Evolutionary conservation across 2,113 vertebrate species (phyloP), one percentile per base, ranked within the genome.

Genomic region (Cottus gobio): DNA sequence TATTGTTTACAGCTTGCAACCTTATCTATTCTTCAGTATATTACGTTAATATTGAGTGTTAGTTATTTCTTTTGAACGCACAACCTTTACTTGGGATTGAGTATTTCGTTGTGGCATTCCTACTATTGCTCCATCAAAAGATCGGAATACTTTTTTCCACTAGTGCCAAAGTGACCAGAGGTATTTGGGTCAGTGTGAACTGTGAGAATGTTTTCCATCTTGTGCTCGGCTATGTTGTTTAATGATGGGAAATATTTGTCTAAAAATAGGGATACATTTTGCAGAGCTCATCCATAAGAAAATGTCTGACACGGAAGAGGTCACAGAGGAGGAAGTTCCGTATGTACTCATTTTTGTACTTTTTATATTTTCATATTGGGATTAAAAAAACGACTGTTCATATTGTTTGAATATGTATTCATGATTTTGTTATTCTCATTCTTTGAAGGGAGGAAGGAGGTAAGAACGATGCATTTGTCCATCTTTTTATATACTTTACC

Each of bases 231-330:
- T 65, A 5, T 46, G 73, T 7, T 76, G 71, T 85, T 81, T 80
- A 75, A 89, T 90, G 85, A 90, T 85, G 57, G 44, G 46, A 79
- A 72, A 84, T 82, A 63, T 77, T 67, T 82, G 66, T 36, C 76
- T 89, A 88, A 82, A 84, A 87, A 89, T 91, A 73, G 57, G 76
- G 60, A 57, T 83, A 79, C 77, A 78, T 89, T 83, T 92, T 84
- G 65, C 79, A 90, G 88, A 85, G 68, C 58, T 75, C 79, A 79
- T 42, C 75, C 12, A 72, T 48, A 69, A 70, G 69, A 90, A 88
- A 86, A 95, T 95, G 95, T 93, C 93, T 62, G 94, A 95, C 86
- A 82, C 90, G 62, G 94, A 95, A 26, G 95, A 94, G 18, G 82
- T 91, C 26, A 9, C 58, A 54, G 87, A 86, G 20, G 94, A 92